Evolutionary conservation across 2,113 vertebrate species (phyloP).

Genomic region (Tetrao urogallus): DNA sequence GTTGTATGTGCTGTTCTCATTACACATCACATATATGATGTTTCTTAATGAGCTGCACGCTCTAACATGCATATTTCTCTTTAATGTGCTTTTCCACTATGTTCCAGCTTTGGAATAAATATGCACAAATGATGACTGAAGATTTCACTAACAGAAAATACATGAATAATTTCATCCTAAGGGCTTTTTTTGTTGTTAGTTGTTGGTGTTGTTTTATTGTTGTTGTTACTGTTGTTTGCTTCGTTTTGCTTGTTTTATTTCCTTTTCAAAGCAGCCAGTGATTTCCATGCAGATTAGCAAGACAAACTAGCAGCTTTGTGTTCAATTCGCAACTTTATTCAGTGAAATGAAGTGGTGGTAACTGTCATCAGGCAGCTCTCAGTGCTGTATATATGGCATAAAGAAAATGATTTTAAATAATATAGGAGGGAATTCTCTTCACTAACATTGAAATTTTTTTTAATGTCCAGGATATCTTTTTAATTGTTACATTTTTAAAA

Average conservation of each 20-base stretch:
- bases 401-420: neutral
- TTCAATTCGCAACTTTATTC: slow-evolving; percentile 31
- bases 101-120: slow-evolving; percentile 50
- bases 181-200: neutral
- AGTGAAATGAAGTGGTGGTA: neutral
- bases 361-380: neutral
- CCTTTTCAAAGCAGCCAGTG: neutral
- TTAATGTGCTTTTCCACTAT: slow-evolving; percentile 25
- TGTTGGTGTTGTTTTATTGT: neutral
- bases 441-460: neutral
- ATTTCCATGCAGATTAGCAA: slow-evolving; percentile 8
- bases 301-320: neutral
- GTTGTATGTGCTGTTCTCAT: neutral
- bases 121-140: slow-evolving; percentile 40
- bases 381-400: neutral
- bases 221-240: neutral
- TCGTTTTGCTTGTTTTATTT: too few species aligned
- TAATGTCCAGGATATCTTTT: neutral
- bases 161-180: neutral
- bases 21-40: neutral
- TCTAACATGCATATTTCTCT: neutral
- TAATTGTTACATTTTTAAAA: neutral
- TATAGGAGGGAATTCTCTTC: neutral
- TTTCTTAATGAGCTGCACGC: neutral
- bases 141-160: slow-evolving; percentile 61